Evolutionary conservation across 2,113 vertebrate species (phyloP).

Genomic region (Lagenorhynchus albirostris): DNA sequence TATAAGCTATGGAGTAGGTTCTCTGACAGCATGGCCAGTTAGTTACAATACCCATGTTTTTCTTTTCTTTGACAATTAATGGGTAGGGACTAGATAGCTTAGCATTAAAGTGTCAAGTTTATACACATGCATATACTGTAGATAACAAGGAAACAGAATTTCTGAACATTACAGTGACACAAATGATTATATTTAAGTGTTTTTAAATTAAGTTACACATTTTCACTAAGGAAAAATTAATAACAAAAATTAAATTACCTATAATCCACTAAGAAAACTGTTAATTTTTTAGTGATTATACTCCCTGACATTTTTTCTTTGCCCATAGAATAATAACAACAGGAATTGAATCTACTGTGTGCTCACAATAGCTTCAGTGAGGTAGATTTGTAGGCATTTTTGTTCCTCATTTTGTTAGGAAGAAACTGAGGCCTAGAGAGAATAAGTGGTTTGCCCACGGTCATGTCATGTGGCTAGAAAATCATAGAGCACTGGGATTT

Average conservation of each 20-base stretch:
- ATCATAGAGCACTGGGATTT: background rate
- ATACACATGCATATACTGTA: background rate
- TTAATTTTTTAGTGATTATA: background rate
- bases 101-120: background rate
- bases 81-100: background rate
- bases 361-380: background rate
- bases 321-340: background rate
- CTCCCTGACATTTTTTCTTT: background rate
- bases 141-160: background rate
- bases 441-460: background rate
- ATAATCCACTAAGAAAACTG: background rate
- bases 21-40: background rate
- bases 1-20: background rate
- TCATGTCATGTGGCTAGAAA: background rate
- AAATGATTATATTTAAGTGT: background rate
- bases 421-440: background rate
- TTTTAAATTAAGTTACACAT: background rate
- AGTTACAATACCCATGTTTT: background rate
- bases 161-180: background rate
- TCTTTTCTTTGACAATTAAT: background rate
- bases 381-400: background rate
- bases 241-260: background rate
- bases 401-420: background rate
- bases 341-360: background rate
- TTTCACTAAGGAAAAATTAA: slow-evolving; percentile 23